These are phyloP conservation scores for Columba guinea DNA, from an alignment of 2,797 vertebrate genomes.

Conservation along the genomic window DNA sequence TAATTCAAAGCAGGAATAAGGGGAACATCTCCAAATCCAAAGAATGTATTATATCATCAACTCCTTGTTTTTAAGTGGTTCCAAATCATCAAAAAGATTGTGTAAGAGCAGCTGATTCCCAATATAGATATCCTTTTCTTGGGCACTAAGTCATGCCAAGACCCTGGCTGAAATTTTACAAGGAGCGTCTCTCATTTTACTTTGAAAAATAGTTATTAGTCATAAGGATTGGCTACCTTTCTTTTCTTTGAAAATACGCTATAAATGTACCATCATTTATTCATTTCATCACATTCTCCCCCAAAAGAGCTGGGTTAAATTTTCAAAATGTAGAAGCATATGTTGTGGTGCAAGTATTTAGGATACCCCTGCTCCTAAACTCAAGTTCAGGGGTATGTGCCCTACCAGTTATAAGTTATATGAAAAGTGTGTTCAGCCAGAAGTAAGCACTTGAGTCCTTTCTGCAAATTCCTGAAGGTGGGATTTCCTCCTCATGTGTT, in stretches of 20 bases:
- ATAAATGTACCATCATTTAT: conserved; percentile 56
- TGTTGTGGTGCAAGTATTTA: background rate
- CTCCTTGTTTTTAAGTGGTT: conserved; percentile 49
- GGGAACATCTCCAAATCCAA: conserved; percentile 53
- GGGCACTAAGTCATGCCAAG: conserved; percentile 63
- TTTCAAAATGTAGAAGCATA: conserved; percentile 4
- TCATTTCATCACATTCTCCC: conserved; percentile 31
- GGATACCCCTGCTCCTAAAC: background rate
- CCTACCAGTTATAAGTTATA: background rate
- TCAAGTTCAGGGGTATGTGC: background rate
- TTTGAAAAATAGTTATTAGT: conserved; percentile 67
- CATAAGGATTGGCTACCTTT: conserved; percentile 69
- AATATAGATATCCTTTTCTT: conserved; percentile 69
- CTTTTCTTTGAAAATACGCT: conserved; percentile 62
- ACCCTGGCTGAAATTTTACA: conserved; percentile 54
- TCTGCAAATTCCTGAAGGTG: conserved; percentile 1
- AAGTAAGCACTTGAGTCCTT: background rate
- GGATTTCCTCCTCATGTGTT: background rate
- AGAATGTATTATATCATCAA: conserved; percentile 43
- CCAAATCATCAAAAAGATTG: conserved; percentile 52
- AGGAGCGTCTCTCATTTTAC: conserved; percentile 36
- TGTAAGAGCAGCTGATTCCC: conserved; percentile 58
- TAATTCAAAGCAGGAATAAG: conserved; percentile 49
- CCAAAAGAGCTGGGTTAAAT: conserved; percentile 28
- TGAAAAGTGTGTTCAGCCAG: background rate